Evolutionary conservation across 1,140 invertebrate species (phyloP), one percentile per base, ranked within the genome.

Genomic region (Camponotus vicinus): DNA sequence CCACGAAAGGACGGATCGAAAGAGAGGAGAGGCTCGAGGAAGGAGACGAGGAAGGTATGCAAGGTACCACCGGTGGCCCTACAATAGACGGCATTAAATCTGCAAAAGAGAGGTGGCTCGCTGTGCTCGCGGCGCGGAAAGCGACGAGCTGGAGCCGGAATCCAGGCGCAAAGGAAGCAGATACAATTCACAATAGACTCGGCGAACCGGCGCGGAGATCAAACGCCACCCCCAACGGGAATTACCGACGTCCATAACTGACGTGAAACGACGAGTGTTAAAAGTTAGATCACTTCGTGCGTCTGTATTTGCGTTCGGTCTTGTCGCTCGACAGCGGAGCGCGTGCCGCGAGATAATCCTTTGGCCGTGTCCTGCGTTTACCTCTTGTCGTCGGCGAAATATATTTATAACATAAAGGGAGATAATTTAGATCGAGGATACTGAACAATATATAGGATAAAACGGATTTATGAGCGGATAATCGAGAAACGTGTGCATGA

Each of bases 131-230:
- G 73, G 69, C 63, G 73, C 57, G 55, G 49, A 86, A 91, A 89
- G 89, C 77, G 45, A 91, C 80, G 85, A 91, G 90, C 77, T 90
- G 86, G 85, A 90, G 87, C 85, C 49, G 89, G 92, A 93, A 93
- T 88, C 87, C 90, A 91, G 90, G 91, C 92, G 93, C 91, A 93
- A 94, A 93, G 92, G 92, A 93, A 93, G 93, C 93, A 95, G 93
- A 94, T 94, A 94, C 94, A 95, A 94, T 94, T 94, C 89, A 95
- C 94, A 95, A 95, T 95, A 85, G 94, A 92, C 83, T 92, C 94
- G 93, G 90, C 93, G 93, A 94, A 94, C 93, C 93, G 93, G 93
- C 94, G 92, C 80, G 86, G 92, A 95, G 94, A 95, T 95, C 94
- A 95, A 95, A 95, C 94, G 94, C 83, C 83, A 86, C 63, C 84